Conservation (phyloP, 2,888 invertebrate genomes). For the Nezara viridula region DNA sequence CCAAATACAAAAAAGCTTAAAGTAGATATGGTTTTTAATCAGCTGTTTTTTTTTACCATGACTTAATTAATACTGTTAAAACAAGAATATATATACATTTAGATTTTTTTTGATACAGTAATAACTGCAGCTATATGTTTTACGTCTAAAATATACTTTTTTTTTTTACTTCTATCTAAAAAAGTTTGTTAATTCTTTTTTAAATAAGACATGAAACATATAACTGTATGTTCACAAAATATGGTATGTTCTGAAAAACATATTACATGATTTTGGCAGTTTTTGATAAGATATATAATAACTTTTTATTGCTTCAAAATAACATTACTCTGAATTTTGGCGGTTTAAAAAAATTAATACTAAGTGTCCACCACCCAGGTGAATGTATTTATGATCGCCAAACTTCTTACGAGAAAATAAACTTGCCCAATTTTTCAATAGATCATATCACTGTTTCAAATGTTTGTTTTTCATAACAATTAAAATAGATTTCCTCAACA, state of each 20-base stretch:
- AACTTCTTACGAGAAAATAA: conserved; percentile 53
- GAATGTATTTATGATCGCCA: neutral
- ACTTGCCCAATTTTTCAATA: conserved; percentile 14
- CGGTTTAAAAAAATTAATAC: neutral
- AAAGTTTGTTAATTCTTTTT: neutral
- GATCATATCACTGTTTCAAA: conserved; percentile 49
- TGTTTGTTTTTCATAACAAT: conserved; percentile 36
- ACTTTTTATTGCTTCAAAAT: neutral
- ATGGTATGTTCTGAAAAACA: neutral
- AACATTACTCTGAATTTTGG: neutral
- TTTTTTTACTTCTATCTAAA: neutral
- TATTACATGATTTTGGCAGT: neutral
- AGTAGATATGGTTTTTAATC: neutral
- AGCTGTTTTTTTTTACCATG: neutral
- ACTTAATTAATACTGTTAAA: neutral
- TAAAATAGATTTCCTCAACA: conserved; percentile 57
- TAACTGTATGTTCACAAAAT: neutral
- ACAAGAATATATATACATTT: neutral
- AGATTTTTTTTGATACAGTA: neutral
- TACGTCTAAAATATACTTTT: neutral
- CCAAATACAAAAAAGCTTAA: neutral
- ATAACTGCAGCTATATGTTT: neutral
- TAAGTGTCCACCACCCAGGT: conserved; percentile 35
- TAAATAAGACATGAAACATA: conserved; percentile 8
- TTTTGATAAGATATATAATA: neutral